Percentiles rank a stretch among this genome's conserved stretches.
These are phyloP conservation scores for Neoitamus cyanurus DNA, from an alignment of 2,888 invertebrate species.

Conservation along the genomic window DNA sequence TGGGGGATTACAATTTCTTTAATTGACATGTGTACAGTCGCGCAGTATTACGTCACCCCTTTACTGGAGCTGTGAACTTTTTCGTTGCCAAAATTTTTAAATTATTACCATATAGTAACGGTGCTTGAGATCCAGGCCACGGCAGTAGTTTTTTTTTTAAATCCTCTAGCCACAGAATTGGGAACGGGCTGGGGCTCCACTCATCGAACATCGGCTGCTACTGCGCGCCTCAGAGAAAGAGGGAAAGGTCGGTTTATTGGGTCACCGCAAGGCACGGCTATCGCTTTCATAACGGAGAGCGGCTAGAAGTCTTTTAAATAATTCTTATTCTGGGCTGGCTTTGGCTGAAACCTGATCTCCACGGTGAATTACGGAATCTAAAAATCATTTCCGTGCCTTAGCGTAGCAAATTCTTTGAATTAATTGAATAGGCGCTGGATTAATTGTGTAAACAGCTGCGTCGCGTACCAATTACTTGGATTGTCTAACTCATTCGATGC, in stretches of 20 bases:
- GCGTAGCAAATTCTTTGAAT: not conserved
- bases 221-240: not conserved
- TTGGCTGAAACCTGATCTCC: not conserved
- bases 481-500: not conserved
- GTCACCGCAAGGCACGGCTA: not conserved
- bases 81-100: constrained; percentile 8
- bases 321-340: not conserved
- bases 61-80: not conserved
- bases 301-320: not conserved
- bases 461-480: not conserved
- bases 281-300: not conserved
- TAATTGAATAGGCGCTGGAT: not conserved
- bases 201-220: not conserved
- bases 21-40: constrained; percentile 30
- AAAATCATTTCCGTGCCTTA: not conserved
- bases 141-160: not conserved
- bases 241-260: constrained; percentile 8
- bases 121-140: constrained; percentile 22
- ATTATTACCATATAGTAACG: constrained; percentile 24
- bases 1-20: not conserved
- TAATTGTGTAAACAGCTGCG: constrained; percentile 5
- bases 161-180: not conserved
- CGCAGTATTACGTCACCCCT: constrained; percentile 10
- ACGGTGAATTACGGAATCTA: not conserved
- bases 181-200: not conserved